Evolutionary conservation across 2,888 invertebrate genomes (phyloP).

Genomic region (Cheilosia urbana): DNA sequence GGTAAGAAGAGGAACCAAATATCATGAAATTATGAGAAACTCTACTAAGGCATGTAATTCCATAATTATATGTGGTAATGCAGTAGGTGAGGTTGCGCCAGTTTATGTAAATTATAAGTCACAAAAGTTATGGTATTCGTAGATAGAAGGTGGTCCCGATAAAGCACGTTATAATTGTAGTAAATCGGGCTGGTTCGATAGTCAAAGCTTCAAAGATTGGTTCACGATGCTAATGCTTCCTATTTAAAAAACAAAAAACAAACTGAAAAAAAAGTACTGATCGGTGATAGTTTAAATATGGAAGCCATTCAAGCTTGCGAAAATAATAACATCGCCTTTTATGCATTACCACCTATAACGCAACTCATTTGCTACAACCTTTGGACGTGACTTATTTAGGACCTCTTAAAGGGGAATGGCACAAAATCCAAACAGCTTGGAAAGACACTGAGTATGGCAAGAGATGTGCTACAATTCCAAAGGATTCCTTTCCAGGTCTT

Average conservation of each 20-base stretch:
- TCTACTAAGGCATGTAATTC: constrained; percentile 8
- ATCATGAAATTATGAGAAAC: constrained; percentile 12
- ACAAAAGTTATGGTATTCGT: constrained; percentile 6
- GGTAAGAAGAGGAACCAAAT: constrained; percentile 7
- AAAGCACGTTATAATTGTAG: constrained; percentile 6
- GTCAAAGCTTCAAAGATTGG: not conserved
- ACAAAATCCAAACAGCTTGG: too few species aligned
- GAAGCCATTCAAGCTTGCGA: not conserved
- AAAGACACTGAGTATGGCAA: too few species aligned
- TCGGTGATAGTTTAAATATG: constrained; percentile 10
- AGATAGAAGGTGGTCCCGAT: constrained; percentile 6
- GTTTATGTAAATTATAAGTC: constrained; percentile 8
- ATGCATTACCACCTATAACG: constrained; percentile 17
- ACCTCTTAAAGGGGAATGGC: not conserved
- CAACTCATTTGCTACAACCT: constrained; percentile 2
- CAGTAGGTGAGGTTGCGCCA: constrained; percentile 5
- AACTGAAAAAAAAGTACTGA: not conserved
- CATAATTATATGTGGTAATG: not conserved
- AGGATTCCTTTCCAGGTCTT: too few species aligned
- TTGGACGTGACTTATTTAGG: not conserved
- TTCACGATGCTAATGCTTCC: not conserved
- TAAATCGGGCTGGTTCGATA: not conserved
- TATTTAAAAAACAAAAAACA: not conserved
- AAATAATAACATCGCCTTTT: not conserved
- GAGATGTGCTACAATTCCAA: too few species aligned